phyloP scores from a whole-genome alignment of 2,113 vertebrate species.

The Pseudois nayaur region DNA sequence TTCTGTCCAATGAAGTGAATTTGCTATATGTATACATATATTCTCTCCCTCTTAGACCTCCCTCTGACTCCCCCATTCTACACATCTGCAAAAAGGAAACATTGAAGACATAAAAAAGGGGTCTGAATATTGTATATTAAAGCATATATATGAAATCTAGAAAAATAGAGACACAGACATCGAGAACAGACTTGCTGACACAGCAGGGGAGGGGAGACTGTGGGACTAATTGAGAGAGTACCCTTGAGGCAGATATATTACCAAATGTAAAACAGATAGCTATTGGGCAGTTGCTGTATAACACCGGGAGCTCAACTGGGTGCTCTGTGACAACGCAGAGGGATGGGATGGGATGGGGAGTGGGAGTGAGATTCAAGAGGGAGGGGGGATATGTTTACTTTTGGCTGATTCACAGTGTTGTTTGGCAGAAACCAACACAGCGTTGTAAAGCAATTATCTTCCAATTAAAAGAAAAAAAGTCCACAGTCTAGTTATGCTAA shows the following conservation, averaged over 20 bases:
- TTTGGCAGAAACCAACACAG: background rate
- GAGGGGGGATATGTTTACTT: background rate
- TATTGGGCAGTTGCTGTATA: background rate
- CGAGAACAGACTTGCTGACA: background rate
- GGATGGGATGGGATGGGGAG: background rate
- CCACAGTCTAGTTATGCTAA: background rate
- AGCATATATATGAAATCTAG: background rate
- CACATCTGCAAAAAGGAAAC: background rate
- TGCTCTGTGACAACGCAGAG: background rate
- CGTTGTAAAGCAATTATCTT: background rate
- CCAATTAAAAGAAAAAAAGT: background rate
- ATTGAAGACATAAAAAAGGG: background rate
- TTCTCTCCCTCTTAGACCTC: background rate
- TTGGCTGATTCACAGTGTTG: background rate
- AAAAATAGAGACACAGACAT: background rate
- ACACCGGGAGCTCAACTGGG: background rate
- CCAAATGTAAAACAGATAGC: background rate
- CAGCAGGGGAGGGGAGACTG: background rate
- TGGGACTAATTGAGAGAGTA: background rate
- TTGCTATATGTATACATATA: background rate
- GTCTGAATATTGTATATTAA: background rate
- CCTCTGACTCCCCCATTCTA: background rate
- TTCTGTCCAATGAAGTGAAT: background rate
- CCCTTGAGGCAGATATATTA: background rate
- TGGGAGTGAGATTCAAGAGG: background rate